Conservation (phyloP, 2,888 invertebrate species). For the Ormyrus nitidulus region DNA sequence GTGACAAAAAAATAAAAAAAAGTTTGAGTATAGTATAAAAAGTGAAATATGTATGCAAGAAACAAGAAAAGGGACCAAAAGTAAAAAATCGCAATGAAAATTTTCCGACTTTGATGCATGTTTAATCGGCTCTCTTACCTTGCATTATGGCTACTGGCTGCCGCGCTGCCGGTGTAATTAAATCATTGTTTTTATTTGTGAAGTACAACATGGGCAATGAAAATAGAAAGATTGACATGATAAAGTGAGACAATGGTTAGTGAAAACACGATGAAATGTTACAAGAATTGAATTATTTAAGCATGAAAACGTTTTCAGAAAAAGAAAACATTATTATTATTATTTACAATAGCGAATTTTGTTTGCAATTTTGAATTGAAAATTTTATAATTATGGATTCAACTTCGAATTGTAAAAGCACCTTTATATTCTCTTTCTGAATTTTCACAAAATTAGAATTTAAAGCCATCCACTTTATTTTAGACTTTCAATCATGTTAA, state of each 20-base stretch:
- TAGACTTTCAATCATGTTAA: constrained; percentile 40
- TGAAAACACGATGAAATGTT: constrained; percentile 58
- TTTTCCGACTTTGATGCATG: constrained; percentile 73
- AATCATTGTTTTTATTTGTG: constrained; percentile 75
- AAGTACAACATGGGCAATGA: constrained; percentile 67
- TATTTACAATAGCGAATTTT: constrained; percentile 32
- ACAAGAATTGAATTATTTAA: constrained; percentile 52
- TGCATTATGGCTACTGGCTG: constrained; percentile 75
- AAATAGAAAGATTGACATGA: constrained; percentile 60
- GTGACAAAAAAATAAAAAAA: constrained; percentile 32
- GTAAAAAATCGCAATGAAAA: constrained; percentile 72
- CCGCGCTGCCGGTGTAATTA: constrained; percentile 76
- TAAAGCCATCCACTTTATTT: constrained; percentile 22
- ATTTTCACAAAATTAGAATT: constrained; percentile 8
- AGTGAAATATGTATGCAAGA: constrained; percentile 61
- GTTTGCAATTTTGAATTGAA: constrained; percentile 3
- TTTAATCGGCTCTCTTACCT: constrained; percentile 74
- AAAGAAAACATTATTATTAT: constrained; percentile 47
- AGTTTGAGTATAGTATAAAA: constrained; percentile 55
- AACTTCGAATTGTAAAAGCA: not conserved
- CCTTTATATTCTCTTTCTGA: constrained; percentile 54
- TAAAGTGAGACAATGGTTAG: constrained; percentile 59
- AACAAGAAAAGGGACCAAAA: constrained; percentile 66
- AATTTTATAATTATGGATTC: constrained; percentile 26
- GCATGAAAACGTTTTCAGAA: constrained; percentile 56